phyloP scores from a whole-genome alignment of 1,140 invertebrate genomes.

The Drosophila bipectinata region DNA sequence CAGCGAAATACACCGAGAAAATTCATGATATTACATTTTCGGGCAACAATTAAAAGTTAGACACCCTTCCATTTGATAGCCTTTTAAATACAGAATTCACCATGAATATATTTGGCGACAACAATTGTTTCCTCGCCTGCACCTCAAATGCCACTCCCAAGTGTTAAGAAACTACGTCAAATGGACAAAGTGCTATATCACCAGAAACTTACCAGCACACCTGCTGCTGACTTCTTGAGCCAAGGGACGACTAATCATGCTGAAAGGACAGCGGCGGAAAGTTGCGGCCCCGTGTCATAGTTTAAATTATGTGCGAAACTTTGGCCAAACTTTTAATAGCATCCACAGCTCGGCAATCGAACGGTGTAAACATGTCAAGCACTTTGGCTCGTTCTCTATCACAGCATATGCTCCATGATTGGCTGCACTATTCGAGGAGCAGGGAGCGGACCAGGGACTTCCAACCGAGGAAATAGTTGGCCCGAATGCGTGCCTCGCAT shows the following conservation, averaged over 20 bases:
- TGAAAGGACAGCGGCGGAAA: conserved; percentile 32
- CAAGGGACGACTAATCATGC: conserved; percentile 61
- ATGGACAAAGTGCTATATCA: conserved; percentile 66
- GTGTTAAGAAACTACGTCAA: conserved; percentile 42
- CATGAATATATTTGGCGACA: neutral
- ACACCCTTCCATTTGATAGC: neutral
- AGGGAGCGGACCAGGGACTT: conserved; percentile 5
- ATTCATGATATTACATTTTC: neutral
- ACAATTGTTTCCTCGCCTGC: neutral
- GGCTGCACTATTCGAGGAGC: conserved; percentile 48
- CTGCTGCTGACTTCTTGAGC: conserved; percentile 27
- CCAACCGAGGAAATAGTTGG: conserved; percentile 26
- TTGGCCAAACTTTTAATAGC: conserved; percentile 78
- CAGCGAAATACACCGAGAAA: conserved; percentile 6
- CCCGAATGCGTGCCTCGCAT: conserved; percentile 63
- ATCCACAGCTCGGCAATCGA: conserved; percentile 46
- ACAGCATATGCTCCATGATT: conserved; percentile 76
- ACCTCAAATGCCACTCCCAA: conserved; percentile 5
- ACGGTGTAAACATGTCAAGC: conserved; percentile 50
- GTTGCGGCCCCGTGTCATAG: conserved; percentile 68
- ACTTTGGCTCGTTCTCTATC: conserved; percentile 23
- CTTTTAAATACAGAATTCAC: neutral
- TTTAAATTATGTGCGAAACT: conserved; percentile 80
- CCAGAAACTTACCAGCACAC: conserved; percentile 39
- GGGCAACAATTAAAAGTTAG: too few species aligned